Evolutionary conservation across 2,888 invertebrate genomes (phyloP), one percentile per base, ranked within the genome.

Genomic region (Chouioia cunea): DNA sequence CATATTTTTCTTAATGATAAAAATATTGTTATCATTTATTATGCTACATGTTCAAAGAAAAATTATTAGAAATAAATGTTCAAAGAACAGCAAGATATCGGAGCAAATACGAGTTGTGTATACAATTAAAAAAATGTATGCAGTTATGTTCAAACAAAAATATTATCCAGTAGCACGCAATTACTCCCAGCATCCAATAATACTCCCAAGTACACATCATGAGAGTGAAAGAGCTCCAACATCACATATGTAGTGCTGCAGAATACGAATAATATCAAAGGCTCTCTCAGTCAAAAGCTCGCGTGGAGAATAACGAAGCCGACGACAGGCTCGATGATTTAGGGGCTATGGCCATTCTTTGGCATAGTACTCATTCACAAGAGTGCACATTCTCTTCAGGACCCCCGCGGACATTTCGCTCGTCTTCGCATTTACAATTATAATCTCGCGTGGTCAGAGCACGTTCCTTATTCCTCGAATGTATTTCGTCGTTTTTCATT

Each of bases 281-380:
- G 60, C 14, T 27, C 58, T n/a, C n/a, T 59, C 46, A 10, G 62
- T 62, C 36, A 52, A 53, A n/a, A 44, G 63, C 50, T 44, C 52
- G 16, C 23, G 48, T 20, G 48, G 79, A 77, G 46, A 80, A 82
- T 83, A 84, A 84, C 83, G 83, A 83, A 84, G 81, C 83, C 79
- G 84, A 84, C 82, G 84, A 84, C 84, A 84, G 83, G 79, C 80
- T 81, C 80, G 83, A 83, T 84, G 84, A 84, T 84, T 83, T 83
- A 84, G 81, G 79, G 80, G 76, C 76, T 79, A 76, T 82, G 79
- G 80, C 79, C 81, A 83, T 82, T 82, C 83, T 81, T 82, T 78
- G 74, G 79, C 15, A 16, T n/a, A n/a, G n/a, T n/a, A n/a, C n/a
- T 79, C 82, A 81, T 82, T 82, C 81, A 80, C 80, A 79, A 80